Percentiles rank a stretch among this genome's conserved stretches.
These are phyloP conservation scores for Branchipolynoe longqiensis DNA, from an alignment of 2,888 invertebrate genomes.

Conservation along the genomic window DNA sequence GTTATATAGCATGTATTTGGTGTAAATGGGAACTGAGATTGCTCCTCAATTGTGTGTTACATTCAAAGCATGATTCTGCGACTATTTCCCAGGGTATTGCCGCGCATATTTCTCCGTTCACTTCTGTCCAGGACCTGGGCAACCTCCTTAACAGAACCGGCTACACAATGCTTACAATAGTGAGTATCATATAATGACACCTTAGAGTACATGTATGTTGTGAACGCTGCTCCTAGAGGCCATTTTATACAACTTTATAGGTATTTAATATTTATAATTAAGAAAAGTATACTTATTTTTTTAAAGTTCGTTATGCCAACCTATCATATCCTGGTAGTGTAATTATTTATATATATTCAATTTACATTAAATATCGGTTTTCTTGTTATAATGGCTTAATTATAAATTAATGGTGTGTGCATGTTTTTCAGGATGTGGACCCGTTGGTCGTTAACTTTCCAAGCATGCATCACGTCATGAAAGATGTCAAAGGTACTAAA, in stretches of 20 bases:
- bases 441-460: constrained; percentile 95
- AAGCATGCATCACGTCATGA: constrained; percentile 95
- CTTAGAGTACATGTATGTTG: background rate
- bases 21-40: too few relatives aligned
- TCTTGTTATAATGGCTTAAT: background rate
- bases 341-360: background rate
- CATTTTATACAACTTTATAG: too few relatives aligned
- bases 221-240: too few relatives aligned
- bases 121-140: constrained; percentile 92
- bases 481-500: constrained; percentile 89
- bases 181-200: constrained; percentile 71
- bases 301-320: too few relatives aligned
- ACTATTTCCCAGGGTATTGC: constrained; percentile 86
- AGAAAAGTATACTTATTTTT: too few relatives aligned
- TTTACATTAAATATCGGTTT: background rate
- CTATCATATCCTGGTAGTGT: too few relatives aligned
- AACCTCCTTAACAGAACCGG: constrained; percentile 92
- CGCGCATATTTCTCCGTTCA: constrained; percentile 95
- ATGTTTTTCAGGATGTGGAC: constrained; percentile 87
- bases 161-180: constrained; percentile 95
- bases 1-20: too few relatives aligned
- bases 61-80: too few relatives aligned
- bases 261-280: too few relatives aligned
- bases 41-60: too few relatives aligned
- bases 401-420: background rate